Evolutionary conservation across 2,113 vertebrate species (phyloP).

Genomic region (Euleptes europaea): DNA sequence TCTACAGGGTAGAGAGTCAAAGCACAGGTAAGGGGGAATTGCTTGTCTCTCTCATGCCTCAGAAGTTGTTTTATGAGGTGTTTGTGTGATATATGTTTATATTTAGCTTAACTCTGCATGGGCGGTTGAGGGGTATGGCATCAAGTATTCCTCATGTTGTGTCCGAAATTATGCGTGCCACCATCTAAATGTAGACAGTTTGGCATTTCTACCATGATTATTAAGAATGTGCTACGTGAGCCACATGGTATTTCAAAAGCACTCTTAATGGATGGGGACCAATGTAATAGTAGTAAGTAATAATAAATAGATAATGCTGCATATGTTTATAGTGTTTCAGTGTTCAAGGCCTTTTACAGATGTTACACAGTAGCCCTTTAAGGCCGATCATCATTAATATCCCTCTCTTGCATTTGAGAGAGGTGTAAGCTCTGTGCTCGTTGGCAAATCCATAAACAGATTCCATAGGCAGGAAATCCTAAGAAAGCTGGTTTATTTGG

Average conservation of each 20-base stretch:
- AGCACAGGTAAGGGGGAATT: background rate
- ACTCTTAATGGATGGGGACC: constrained; percentile 16
- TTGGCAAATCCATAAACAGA: too few species aligned
- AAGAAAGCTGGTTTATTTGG: too few species aligned
- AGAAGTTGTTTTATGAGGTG: background rate
- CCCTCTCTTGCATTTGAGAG: too few species aligned
- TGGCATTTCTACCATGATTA: constrained; percentile 1
- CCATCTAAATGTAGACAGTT: background rate
- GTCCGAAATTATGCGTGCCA: background rate
- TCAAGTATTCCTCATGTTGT: background rate
- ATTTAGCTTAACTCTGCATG: constrained; percentile 8
- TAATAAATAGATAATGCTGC: too few species aligned
- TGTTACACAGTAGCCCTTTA: too few species aligned
- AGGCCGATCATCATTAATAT: too few species aligned
- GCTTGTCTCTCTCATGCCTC: background rate
- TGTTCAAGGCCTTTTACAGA: too few species aligned
- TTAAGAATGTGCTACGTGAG: constrained; percentile 14
- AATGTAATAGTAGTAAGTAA: background rate
- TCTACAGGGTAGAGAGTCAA: too few species aligned
- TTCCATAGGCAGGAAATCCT: too few species aligned
- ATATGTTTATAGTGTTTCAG: too few species aligned
- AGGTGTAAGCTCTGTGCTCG: too few species aligned
- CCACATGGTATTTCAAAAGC: constrained; percentile 24
- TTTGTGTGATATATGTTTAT: background rate
- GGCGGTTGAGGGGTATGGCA: constrained; percentile 5